These are phyloP conservation scores for Azorinus chamasolen DNA, from an alignment of 2,888 invertebrate species.

Conservation along the genomic window DNA sequence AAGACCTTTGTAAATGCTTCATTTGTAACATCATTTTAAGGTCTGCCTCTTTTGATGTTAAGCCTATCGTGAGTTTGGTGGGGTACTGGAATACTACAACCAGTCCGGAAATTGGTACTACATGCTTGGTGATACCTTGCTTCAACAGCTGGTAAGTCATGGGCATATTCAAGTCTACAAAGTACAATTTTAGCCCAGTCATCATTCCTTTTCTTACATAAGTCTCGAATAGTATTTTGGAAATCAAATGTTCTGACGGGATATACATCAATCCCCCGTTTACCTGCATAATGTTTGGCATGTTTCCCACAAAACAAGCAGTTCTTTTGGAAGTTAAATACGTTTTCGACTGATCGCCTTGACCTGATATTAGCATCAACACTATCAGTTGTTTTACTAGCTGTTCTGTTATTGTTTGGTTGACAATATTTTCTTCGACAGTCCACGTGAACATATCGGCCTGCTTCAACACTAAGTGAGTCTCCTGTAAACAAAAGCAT, in stretches of 20 bases:
- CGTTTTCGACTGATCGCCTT: too few species aligned
- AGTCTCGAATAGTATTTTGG: not conserved
- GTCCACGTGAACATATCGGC: slow-evolving; percentile 8
- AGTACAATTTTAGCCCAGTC: slow-evolving; percentile 28
- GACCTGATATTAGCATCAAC: not conserved
- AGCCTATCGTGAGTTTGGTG: too few species aligned
- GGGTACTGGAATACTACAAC: too few species aligned
- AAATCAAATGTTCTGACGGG: slow-evolving; percentile 7
- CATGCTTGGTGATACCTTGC: too few species aligned
- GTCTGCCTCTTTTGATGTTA: too few species aligned
- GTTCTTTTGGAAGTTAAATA: too few species aligned
- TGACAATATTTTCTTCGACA: slow-evolving; percentile 9
- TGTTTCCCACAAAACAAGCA: too few species aligned
- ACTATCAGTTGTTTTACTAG: not conserved
- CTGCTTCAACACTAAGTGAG: not conserved
- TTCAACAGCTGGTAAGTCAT: slow-evolving; percentile 17
- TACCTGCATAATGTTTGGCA: not conserved
- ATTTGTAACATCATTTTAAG: too few species aligned
- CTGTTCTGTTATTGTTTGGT: slow-evolving; percentile 2
- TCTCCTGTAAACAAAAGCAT: too few species aligned
- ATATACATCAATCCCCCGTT: slow-evolving; percentile 3
- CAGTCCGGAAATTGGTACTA: too few species aligned
- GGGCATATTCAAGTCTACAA: slow-evolving; percentile 33
- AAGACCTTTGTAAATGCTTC: too few species aligned
- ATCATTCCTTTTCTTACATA: slow-evolving; percentile 22